Evolutionary conservation across 1,140 invertebrate species (phyloP).

Genomic region (Dendrolimus punctatus): DNA sequence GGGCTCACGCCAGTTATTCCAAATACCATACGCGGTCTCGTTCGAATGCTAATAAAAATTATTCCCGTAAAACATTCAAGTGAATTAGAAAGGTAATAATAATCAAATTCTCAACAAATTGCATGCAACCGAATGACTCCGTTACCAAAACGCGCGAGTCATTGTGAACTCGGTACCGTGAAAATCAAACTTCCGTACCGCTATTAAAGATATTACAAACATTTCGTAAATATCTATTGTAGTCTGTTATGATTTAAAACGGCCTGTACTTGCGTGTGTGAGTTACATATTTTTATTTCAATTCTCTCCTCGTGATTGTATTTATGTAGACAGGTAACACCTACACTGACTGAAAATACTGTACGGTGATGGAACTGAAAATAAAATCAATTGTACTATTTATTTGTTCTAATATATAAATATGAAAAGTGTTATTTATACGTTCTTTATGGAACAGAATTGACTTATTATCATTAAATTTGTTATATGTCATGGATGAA

Average conservation of each 20-base stretch:
- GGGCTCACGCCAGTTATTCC: constrained; percentile 38
- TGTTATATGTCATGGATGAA: too few relatives aligned
- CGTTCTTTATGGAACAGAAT: too few relatives aligned
- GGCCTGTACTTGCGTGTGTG: constrained; percentile 7
- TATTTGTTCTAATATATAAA: too few relatives aligned
- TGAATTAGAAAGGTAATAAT: constrained; percentile 20
- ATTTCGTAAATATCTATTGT: constrained; percentile 24
- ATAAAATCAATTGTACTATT: too few relatives aligned
- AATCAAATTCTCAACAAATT: constrained; percentile 25
- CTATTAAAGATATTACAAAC: constrained; percentile 26
- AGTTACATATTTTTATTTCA: constrained; percentile 6
- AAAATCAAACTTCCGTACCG: constrained; percentile 36
- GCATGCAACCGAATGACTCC: constrained; percentile 17
- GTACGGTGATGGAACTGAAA: too few relatives aligned
- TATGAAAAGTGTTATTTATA: too few relatives aligned
- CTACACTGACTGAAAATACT: too few relatives aligned
- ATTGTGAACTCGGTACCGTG: constrained; percentile 28
- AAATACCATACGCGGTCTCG: constrained; percentile 46
- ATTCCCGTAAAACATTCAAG: constrained; percentile 17
- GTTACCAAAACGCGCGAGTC: constrained; percentile 18
- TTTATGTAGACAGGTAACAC: not conserved
- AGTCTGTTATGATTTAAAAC: constrained; percentile 15
- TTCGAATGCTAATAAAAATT: constrained; percentile 33
- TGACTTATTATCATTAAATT: too few relatives aligned
- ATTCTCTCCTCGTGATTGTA: constrained; percentile 1